phyloP scores from a whole-genome alignment of 1,140 invertebrate genomes.

The Drosophila teissieri region DNA sequence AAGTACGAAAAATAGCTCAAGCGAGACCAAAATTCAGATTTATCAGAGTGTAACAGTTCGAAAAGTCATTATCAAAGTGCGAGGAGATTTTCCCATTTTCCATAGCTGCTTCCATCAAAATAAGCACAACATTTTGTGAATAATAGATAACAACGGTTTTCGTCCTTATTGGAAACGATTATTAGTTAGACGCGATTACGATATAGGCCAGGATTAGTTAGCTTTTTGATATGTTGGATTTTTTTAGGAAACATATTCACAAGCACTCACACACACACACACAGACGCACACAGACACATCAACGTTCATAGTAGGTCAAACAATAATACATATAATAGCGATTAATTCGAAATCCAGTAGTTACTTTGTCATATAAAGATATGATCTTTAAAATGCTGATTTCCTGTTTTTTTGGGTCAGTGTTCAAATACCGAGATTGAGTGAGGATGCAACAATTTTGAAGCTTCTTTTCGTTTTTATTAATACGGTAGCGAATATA shows the following conservation, averaged over 20 bases:
- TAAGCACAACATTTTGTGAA: slow-evolving; percentile 30
- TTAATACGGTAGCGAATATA: slow-evolving; percentile 32
- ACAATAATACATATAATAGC: slow-evolving; percentile 49
- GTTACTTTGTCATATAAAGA: slow-evolving; percentile 81
- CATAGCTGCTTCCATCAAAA: slow-evolving; percentile 31
- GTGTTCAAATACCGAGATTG: slow-evolving; percentile 52
- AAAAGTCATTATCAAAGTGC: slow-evolving; percentile 18
- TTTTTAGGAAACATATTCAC: slow-evolving; percentile 30
- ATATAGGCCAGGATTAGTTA: slow-evolving; percentile 61
- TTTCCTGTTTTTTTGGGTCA: slow-evolving; percentile 76
- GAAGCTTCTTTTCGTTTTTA: slow-evolving; percentile 52
- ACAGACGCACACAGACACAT: slow-evolving; percentile 36
- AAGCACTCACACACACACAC: slow-evolving; percentile 25
- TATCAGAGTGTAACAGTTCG: slow-evolving; percentile 32
- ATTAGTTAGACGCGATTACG: slow-evolving; percentile 73
- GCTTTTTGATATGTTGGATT: slow-evolving; percentile 69
- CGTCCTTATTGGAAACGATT: slow-evolving; percentile 75
- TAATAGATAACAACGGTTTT: slow-evolving; percentile 64
- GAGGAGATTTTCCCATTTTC: slow-evolving; percentile 25
- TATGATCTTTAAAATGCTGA: slow-evolving; percentile 73
- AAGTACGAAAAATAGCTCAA: slow-evolving; percentile 18
- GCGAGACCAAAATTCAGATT: slow-evolving; percentile 51
- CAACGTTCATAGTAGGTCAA: slow-evolving; percentile 44
- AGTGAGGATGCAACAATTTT: slow-evolving; percentile 53
- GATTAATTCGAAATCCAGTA: slow-evolving; percentile 74